Evolutionary conservation across 2,113 vertebrate genomes (phyloP).

Genomic region (Chaetodon auriga): DNA sequence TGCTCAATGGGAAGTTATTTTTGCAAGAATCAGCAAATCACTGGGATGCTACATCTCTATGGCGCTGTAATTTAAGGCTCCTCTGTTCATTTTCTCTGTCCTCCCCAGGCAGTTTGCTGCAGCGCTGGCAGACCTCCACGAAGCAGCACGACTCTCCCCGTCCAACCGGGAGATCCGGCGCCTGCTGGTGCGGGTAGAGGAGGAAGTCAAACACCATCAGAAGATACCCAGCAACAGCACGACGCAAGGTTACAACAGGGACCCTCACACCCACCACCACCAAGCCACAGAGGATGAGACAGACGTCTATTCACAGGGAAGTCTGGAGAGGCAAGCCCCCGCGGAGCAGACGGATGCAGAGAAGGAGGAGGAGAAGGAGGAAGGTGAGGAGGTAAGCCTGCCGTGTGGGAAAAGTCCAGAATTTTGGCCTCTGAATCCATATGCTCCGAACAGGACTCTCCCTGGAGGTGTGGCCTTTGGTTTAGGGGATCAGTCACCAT

Average conservation of each 20-base stretch:
- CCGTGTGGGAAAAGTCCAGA: slow-evolving; percentile 78
- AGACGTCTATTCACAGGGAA: slow-evolving; percentile 72
- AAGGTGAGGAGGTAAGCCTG: slow-evolving; percentile 69
- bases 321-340: slow-evolving; percentile 73
- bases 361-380: slow-evolving; percentile 74
- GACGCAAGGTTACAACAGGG: slow-evolving; percentile 70
- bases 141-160: slow-evolving; percentile 94
- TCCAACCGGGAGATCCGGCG: slow-evolving; percentile 94
- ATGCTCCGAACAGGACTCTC: slow-evolving; percentile 84
- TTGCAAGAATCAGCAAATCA: slow-evolving; percentile 15
- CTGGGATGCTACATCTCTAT: neutral
- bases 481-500: slow-evolving; percentile 79
- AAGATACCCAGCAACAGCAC: slow-evolving; percentile 80
- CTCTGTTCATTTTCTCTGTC: slow-evolving; percentile 40
- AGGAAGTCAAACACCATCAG: slow-evolving; percentile 93
- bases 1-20: slow-evolving; percentile 9
- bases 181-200: slow-evolving; percentile 92
- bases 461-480: slow-evolving; percentile 83
- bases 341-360: slow-evolving; percentile 69
- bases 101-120: slow-evolving; percentile 90
- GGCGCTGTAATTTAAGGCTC: slow-evolving; percentile 40
- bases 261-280: slow-evolving; percentile 86
- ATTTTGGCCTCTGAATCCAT: slow-evolving; percentile 80
- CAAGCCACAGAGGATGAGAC: slow-evolving; percentile 75
- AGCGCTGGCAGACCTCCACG: slow-evolving; percentile 92